Conservation (phyloP, 1,140 invertebrate genomes). For the Ceratina japonica region DNA sequence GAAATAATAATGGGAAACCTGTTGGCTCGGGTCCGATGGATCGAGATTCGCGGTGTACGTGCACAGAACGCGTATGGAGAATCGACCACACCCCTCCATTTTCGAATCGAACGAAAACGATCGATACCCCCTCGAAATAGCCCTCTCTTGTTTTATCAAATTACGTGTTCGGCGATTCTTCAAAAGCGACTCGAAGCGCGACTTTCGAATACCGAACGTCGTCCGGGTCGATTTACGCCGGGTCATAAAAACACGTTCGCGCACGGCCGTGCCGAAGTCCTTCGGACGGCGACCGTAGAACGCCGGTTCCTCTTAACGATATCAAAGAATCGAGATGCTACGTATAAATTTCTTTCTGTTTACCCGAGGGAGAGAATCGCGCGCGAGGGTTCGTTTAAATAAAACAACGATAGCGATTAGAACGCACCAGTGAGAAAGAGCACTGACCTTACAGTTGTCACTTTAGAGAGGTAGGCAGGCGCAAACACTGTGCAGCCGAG, state of each 20-base stretch:
- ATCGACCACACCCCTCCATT: conserved; percentile 59
- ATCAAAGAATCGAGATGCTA: neutral
- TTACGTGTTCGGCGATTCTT: neutral
- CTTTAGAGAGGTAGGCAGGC: conserved; percentile 38
- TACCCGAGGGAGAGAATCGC: neutral
- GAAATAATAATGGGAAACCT: neutral
- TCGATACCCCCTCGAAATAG: conserved; percentile 45
- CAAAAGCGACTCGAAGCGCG: neutral
- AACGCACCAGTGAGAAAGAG: conserved; percentile 17
- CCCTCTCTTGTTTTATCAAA: neutral
- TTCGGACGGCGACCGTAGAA: neutral
- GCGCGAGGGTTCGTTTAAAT: conserved; percentile 4
- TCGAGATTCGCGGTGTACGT: neutral
- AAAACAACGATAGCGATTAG: neutral
- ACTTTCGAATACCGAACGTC: neutral
- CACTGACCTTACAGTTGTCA: conserved; percentile 68
- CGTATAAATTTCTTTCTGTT: neutral
- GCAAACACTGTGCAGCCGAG: conserved; percentile 48
- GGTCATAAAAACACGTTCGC: conserved; percentile 4
- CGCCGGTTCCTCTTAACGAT: neutral
- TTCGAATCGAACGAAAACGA: conserved; percentile 47
- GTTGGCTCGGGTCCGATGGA: neutral
- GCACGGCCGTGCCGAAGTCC: neutral
- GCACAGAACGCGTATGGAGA: neutral
- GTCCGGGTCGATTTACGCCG: neutral